Evolutionary conservation across 2,888 invertebrate genomes (phyloP), one percentile per base, ranked within the genome.

Genomic region (Caenorhabditis drosophilae): DNA sequence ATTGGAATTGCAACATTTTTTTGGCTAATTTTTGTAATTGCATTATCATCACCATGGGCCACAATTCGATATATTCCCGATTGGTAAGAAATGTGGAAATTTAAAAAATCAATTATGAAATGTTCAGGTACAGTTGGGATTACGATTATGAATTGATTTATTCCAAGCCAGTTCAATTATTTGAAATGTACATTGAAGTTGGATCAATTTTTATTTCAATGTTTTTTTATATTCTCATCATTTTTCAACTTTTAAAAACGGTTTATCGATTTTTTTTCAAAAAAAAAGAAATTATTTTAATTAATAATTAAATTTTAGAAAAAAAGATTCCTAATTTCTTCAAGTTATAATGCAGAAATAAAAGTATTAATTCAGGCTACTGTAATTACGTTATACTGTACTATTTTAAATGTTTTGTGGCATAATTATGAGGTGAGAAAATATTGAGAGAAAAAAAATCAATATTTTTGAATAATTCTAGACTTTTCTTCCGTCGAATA

Each of bases 341-440:
- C 59, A 41, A 75, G 66, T 51, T 63, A 73, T 36, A 63, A 56
- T n/a, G 63, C 74, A 1, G 78, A 78, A 55, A 61, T 74, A 7
- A 76, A 76, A 61, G 74, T 78, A 20, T 60, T 77, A 25, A 75
- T 76, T 44, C 75, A 75, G 56, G 77, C 78, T 4, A 59, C 71
- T n/a, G 71, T 69, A 7, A 76, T 79, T 23, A 78, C 79, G 1
- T 69, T 70, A 1, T 79, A 79, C 50, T 79, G 79, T 51, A 74
- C 69, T 6, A 56, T 76, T 20, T 44, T 78, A 27, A 79, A 77
- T 48, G 64, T 75, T 18, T 55, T 77, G 20, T 79, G 79, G 79
- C 79, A 79, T 45, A 75, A 76, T 54, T 76, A 70, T 34, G 44
- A 64, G 58, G 76, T 74, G 26, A 45, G 47, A 31, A 31, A 42